These are phyloP conservation scores for Poeciliopsis turneri DNA, from an alignment of 2,797 vertebrate genomes.

Conservation along the genomic window DNA sequence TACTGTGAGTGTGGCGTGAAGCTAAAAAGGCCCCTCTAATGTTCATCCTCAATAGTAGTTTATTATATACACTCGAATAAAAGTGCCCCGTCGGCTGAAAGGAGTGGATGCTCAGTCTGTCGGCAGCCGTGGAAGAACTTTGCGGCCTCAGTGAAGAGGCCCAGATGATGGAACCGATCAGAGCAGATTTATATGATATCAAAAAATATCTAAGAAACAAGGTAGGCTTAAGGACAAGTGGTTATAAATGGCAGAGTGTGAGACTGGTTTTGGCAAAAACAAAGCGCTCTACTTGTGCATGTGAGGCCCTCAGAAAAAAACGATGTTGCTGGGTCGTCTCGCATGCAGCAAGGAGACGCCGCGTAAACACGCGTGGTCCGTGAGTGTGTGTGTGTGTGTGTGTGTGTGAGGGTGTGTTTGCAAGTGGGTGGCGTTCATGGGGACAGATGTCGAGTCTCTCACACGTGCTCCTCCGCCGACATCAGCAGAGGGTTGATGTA, in stretches of 20 bases:
- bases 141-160: slow-evolving; percentile 56
- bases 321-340: slow-evolving; percentile 61
- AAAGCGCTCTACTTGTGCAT: slow-evolving; percentile 67
- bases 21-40: slow-evolving; percentile 69
- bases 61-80: slow-evolving; percentile 68
- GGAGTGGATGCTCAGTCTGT: slow-evolving; percentile 58
- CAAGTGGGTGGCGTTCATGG: slow-evolving; percentile 26
- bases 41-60: slow-evolving; percentile 61
- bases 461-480: slow-evolving; percentile 98
- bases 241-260: slow-evolving; percentile 82
- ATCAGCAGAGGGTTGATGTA: slow-evolving; percentile 99
- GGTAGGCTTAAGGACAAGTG: slow-evolving; percentile 82
- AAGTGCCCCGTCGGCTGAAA: slow-evolving; percentile 64
- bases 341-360: slow-evolving; percentile 71
- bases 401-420: background rate
- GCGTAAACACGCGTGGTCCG: slow-evolving; percentile 44
- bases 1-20: slow-evolving; percentile 55
- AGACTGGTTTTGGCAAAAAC: slow-evolving; percentile 83
- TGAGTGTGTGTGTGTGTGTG: slow-evolving; percentile 9
- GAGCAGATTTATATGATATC: slow-evolving; percentile 78
- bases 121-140: slow-evolving; percentile 71
- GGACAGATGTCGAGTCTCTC: slow-evolving; percentile 47
- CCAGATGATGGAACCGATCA: slow-evolving; percentile 66
- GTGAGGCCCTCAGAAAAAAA: slow-evolving; percentile 61
- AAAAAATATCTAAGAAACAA: slow-evolving; percentile 79